Conservation (phyloP, 2,113 vertebrate genomes). For the Pithys albifrons region DNA sequence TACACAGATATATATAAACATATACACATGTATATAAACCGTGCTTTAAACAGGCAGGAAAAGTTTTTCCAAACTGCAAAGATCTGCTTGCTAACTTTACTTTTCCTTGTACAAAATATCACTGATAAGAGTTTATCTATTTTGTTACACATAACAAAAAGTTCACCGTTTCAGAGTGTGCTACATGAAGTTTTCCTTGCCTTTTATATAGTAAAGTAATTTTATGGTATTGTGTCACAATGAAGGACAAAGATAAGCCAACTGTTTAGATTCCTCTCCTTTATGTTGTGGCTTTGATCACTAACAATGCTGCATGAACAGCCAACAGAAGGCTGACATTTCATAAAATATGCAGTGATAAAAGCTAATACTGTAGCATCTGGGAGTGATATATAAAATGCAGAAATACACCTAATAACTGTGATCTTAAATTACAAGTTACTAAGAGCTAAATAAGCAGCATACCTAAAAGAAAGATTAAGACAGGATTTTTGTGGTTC, state of each 20-base stretch:
- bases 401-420: constrained; percentile 89
- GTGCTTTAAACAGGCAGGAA: not conserved
- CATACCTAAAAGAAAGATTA: constrained; percentile 72
- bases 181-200: constrained; percentile 44
- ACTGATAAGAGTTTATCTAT: constrained; percentile 11
- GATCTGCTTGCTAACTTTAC: not conserved
- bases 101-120: constrained; percentile 12
- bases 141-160: constrained; percentile 48
- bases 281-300: constrained; percentile 87
- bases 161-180: constrained; percentile 46
- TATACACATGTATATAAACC: not conserved
- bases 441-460: constrained; percentile 81
- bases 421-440: constrained; percentile 85
- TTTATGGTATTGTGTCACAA: constrained; percentile 77
- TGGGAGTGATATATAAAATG: constrained; percentile 86
- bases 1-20: not conserved
- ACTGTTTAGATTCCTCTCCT: constrained; percentile 83
- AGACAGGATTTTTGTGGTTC: constrained; percentile 47
- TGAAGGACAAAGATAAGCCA: constrained; percentile 83
- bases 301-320: constrained; percentile 85
- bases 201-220: constrained; percentile 72
- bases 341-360: constrained; percentile 91
- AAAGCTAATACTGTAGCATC: constrained; percentile 89
- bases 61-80: not conserved
- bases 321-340: constrained; percentile 90